Percentiles rank a stretch among this genome's conserved stretches.
Evolutionary conservation across 2,797 vertebrate species (phyloP).

Genomic region (Orientallactaga sibirica): DNA sequence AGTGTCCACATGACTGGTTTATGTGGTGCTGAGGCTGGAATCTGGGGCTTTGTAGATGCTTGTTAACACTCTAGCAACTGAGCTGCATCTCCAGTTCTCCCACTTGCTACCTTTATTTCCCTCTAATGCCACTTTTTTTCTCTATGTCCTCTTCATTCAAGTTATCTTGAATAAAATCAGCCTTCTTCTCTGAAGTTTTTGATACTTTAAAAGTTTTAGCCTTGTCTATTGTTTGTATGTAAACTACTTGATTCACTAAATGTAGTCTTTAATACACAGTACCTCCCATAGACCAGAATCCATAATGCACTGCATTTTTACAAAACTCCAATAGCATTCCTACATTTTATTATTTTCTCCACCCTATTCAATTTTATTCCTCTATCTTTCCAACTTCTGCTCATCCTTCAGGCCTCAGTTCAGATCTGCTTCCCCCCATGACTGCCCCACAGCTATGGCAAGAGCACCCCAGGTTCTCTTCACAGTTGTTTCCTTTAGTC

Average conservation of each 20-base stretch:
- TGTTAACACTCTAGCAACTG: not conserved
- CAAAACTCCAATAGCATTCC: not conserved
- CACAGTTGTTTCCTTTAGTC: not conserved
- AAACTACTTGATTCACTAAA: not conserved
- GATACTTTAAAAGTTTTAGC: not conserved
- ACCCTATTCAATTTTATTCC: not conserved
- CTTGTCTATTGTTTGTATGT: not conserved
- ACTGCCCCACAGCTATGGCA: not conserved
- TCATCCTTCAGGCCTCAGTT: not conserved
- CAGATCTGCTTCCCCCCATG: not conserved
- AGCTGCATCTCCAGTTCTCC: not conserved
- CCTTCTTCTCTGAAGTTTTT: not conserved
- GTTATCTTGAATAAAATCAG: slow-evolving; percentile 25
- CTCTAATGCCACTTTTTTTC: not conserved
- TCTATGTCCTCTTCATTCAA: not conserved
- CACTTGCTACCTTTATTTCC: not conserved
- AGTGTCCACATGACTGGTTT: no score
- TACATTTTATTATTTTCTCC: fast-evolving
- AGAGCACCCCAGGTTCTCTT: not conserved
- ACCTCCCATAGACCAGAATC: not conserved
- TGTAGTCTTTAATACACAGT: not conserved
- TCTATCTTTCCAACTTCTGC: not conserved
- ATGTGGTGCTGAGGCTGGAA: not conserved
- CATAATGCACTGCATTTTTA: not conserved
- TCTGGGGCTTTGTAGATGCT: not conserved